These are phyloP conservation scores for Drosophila tsacasi DNA, from an alignment of 1,140 invertebrate genomes.

Conservation along the genomic window DNA sequence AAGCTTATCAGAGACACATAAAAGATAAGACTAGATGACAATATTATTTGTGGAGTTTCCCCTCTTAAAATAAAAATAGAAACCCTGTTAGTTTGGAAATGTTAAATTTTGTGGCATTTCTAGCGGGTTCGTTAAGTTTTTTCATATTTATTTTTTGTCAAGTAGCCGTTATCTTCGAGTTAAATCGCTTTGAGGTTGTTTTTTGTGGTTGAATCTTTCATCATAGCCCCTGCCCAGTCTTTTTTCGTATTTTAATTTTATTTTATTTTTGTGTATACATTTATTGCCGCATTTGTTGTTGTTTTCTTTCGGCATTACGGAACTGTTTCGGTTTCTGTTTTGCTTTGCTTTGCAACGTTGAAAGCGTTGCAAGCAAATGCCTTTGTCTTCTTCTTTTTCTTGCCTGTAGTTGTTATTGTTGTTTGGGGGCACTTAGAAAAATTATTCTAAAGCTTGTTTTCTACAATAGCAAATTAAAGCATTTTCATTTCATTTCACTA, in stretches of 20 bases:
- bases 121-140: conserved; percentile 1
- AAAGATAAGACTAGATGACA: background rate
- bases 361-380: conserved; percentile 67
- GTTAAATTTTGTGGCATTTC: background rate
- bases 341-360: conserved; percentile 36
- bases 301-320: conserved; percentile 67
- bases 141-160: conserved; percentile 4
- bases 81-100: conserved; percentile 3
- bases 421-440: background rate
- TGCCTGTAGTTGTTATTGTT: conserved; percentile 9
- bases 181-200: conserved; percentile 69
- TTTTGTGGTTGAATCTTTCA: conserved; percentile 48
- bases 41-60: conserved; percentile 4
- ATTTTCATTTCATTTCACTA: background rate
- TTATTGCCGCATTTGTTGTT: conserved; percentile 58
- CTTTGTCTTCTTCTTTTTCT: conserved; percentile 33
- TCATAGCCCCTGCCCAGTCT: conserved; percentile 42
- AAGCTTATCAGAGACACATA: conserved; percentile 21
- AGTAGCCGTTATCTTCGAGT: conserved; percentile 65
- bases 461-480: background rate
- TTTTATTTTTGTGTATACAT: conserved; percentile 32
- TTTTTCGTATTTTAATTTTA: conserved; percentile 23
- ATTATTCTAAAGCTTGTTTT: background rate
- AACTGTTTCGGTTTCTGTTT: conserved; percentile 70
- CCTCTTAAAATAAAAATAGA: background rate